These are phyloP conservation scores for Cetoscarus ocellatus DNA, from an alignment of 2,797 vertebrate genomes.

Conservation along the genomic window DNA sequence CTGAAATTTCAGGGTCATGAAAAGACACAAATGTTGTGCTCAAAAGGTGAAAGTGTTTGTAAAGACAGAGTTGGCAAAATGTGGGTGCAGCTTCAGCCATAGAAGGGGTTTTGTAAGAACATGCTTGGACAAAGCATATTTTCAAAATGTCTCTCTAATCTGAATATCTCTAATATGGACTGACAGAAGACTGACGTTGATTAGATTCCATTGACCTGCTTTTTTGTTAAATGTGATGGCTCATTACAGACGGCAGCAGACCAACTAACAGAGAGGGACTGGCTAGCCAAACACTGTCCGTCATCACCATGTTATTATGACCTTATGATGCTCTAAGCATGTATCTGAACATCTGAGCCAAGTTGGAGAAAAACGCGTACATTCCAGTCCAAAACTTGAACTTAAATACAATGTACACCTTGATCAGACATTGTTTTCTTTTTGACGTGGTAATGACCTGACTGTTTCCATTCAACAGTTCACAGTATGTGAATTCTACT, in stretches of 20 bases:
- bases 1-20: background rate
- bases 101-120: background rate
- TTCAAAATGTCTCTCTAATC: background rate
- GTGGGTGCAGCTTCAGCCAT: conserved; percentile 26
- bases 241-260: conserved; percentile 29
- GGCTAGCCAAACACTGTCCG: conserved; percentile 28
- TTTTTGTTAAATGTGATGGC: conserved; percentile 33
- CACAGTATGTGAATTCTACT: too few relatives aligned
- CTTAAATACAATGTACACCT: background rate
- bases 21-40: background rate
- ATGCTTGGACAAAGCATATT: too few relatives aligned
- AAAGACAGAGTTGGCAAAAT: conserved; percentile 19
- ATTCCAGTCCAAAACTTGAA: background rate
- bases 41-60: background rate
- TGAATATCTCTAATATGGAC: background rate
- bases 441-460: background rate
- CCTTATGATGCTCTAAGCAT: conserved; percentile 9
- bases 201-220: conserved; percentile 20
- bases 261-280: conserved; percentile 32
- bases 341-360: background rate
- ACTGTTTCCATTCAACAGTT: too few relatives aligned
- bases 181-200: conserved; percentile 17
- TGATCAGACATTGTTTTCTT: background rate
- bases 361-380: background rate
- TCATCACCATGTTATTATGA: conserved; percentile 41